phyloP scores from a whole-genome alignment of 1,140 invertebrate genomes.

The Atopsyche davidsoni region DNA sequence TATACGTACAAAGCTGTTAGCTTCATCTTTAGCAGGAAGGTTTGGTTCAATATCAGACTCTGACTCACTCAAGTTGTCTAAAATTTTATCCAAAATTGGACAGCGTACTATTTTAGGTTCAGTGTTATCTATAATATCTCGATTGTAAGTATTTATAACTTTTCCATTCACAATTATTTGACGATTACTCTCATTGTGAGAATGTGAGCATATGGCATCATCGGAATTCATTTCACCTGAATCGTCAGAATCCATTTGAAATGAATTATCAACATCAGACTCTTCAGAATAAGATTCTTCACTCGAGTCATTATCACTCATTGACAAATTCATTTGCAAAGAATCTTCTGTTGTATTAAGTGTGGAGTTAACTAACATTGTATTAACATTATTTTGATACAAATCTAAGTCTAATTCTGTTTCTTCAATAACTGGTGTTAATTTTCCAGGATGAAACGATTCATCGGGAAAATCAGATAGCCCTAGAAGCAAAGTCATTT shows the following conservation, averaged over 20 bases:
- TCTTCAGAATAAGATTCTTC: slow-evolving; percentile 9
- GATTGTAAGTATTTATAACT: slow-evolving; percentile 26
- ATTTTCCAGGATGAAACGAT: slow-evolving; percentile 21
- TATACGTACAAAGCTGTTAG: slow-evolving; percentile 1
- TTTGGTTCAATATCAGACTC: slow-evolving; percentile 14
- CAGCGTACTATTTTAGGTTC: slow-evolving; percentile 26
- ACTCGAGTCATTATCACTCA: slow-evolving; percentile 2
- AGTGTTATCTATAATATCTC: slow-evolving; percentile 5
- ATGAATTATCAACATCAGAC: slow-evolving; percentile 11
- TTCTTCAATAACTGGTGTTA: slow-evolving; percentile 25
- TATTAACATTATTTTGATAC: slow-evolving; percentile 13
- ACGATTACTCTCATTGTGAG: slow-evolving; percentile 17
- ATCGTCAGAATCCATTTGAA: background rate
- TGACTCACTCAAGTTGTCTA: slow-evolving; percentile 24
- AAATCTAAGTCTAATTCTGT: slow-evolving; percentile 22
- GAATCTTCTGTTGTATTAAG: too few species aligned
- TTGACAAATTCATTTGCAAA: too few species aligned
- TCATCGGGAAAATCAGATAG: slow-evolving; percentile 23
- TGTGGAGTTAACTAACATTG: background rate
- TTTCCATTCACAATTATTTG: slow-evolving; percentile 27
- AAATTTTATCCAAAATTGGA: slow-evolving; percentile 20
- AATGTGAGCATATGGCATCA: slow-evolving; percentile 7
- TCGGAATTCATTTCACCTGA: background rate
- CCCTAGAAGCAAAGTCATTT: slow-evolving; percentile 17
- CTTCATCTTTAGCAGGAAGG: slow-evolving; percentile 7